Evolutionary conservation across 2,113 vertebrate genomes (phyloP), one percentile per base, ranked within the genome.

Genomic region (Xyrauchen texanus): DNA sequence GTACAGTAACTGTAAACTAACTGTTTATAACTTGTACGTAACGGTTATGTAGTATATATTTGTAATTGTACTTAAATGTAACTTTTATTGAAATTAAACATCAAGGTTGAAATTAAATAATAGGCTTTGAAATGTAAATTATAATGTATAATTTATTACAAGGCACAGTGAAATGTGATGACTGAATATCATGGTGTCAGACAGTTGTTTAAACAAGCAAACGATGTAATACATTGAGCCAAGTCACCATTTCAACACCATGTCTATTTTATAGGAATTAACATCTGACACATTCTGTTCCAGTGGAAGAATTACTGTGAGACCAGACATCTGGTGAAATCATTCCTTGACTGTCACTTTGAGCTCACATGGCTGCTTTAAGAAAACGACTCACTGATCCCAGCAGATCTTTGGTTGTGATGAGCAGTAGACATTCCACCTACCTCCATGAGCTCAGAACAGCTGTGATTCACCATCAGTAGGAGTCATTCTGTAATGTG

Each of bases 401-500:
- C 72, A 76, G 68, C 1, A 42, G 64, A 42, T 6, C 72, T 2
- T 55, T 66, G 3, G 10, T 76, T 12, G 58, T 77, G 15, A 79
- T 62, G 47, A 67, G 6, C 10, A 58, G 67, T 34, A 34, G 21
- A 13, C 72, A 45, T 51, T 77, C 60, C 44, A 44, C 21, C 44
- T 57, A 34, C 21, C 21, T 34, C 21, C 21, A 53, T 47, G 21
- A 75, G 11, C 80, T 15, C 64, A 77, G 80, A 52, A 73, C 79
- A 42, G 82, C 82, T 8, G 60, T 76, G 68, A 82, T 85, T 67
- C 84, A 85, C 78, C 77, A 83, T 55, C 64, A 85, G 84, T 83
- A 83, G 69, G 78, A 69, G 34, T 52, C 51, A 42, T 42, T 8
- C 21, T 13, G 42, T 46, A 62, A 74, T 51, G 46, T 76, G 73